These are phyloP conservation scores for Kryptolebias ocellatus DNA, from an alignment of 2,797 vertebrate species.

Conservation along the genomic window DNA sequence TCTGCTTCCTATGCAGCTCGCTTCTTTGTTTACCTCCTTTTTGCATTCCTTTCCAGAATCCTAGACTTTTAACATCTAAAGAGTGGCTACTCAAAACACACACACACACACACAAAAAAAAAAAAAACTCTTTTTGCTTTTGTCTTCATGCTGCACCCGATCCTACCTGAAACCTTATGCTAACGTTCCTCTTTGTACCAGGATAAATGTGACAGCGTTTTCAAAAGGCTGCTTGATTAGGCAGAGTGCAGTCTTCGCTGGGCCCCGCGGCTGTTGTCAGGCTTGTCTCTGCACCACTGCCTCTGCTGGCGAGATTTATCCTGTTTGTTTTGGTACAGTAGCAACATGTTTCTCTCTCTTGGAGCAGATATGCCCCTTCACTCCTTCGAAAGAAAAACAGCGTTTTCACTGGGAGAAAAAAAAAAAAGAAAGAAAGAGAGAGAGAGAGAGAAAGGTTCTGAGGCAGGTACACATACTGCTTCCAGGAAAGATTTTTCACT, in stretches of 20 bases:
- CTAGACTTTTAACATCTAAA: slow-evolving; percentile 14
- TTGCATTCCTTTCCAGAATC: slow-evolving; percentile 1
- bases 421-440: slow-evolving; percentile 40
- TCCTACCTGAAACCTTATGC: slow-evolving; percentile 38
- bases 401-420: slow-evolving; percentile 52
- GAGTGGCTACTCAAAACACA: slow-evolving; percentile 5
- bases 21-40: slow-evolving; percentile 8
- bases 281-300: slow-evolving; percentile 69
- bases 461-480: slow-evolving; percentile 38
- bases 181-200: slow-evolving; percentile 31
- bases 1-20: slow-evolving; percentile 17
- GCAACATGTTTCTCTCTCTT: slow-evolving; percentile 64
- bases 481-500: slow-evolving; percentile 46
- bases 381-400: slow-evolving; percentile 59
- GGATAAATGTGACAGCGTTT: slow-evolving; percentile 65
- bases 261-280: slow-evolving; percentile 75
- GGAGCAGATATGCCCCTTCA: slow-evolving; percentile 66
- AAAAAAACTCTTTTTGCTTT: slow-evolving; percentile 12
- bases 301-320: slow-evolving; percentile 76
- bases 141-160: slow-evolving; percentile 27
- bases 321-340: slow-evolving; percentile 77
- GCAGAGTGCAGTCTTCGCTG: slow-evolving; percentile 54
- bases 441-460: slow-evolving; percentile 30
- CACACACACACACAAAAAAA: neutral
- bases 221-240: slow-evolving; percentile 76